A percentile compares a stretch with the other conserved stretches of the same genome.
Evolutionary conservation across 2,888 invertebrate species (phyloP).

Genomic region (Hermaeophaga mercurialis): DNA sequence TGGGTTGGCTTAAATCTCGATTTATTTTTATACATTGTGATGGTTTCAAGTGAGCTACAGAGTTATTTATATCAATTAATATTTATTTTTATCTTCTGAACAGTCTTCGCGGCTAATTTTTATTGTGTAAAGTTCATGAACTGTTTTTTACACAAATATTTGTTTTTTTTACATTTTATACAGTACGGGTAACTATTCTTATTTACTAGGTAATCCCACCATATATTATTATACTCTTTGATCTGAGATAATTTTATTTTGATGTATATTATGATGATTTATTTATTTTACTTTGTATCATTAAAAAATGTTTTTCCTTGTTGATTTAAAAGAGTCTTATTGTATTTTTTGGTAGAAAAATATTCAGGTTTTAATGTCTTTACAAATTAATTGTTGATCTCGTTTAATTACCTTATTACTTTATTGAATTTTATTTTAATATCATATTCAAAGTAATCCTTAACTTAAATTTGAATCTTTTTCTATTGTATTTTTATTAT

Average conservation of each 20-base stretch:
- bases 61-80: conserved; percentile 32
- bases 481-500: background rate
- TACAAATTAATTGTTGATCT: too few relatives aligned
- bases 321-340: too few relatives aligned
- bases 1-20: conserved; percentile 15
- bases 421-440: background rate
- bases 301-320: too few relatives aligned
- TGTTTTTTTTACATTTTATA: too few relatives aligned
- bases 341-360: too few relatives aligned
- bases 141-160: conserved; percentile 28
- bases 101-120: conserved; percentile 27
- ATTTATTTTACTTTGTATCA: background rate
- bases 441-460: background rate
- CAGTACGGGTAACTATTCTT: conserved; percentile 7
- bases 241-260: background rate
- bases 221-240: background rate
- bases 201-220: conserved; percentile 2
- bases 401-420: too few relatives aligned
- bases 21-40: conserved; percentile 32
- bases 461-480: background rate
- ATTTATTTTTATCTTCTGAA: conserved; percentile 31
- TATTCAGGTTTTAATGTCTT: too few relatives aligned
- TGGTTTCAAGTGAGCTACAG: conserved; percentile 35
- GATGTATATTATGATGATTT: background rate
- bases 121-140: conserved; percentile 21